These are phyloP conservation scores for Pteromalus puparum DNA, from an alignment of 1,140 invertebrate genomes.

Conservation along the genomic window DNA sequence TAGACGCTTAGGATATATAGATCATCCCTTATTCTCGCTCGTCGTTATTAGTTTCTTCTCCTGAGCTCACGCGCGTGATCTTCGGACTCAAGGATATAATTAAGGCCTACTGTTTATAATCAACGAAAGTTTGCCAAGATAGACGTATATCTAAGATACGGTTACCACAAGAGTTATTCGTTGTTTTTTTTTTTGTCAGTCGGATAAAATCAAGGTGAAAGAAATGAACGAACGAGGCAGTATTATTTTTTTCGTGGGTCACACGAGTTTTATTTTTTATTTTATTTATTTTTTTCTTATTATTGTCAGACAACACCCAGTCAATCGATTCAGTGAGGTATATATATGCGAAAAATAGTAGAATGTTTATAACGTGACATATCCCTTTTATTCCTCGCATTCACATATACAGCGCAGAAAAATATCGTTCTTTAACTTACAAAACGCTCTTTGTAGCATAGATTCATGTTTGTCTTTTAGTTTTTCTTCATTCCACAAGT, in stretches of 20 bases:
- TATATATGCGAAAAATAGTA: slow-evolving; percentile 40
- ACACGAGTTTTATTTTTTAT: slow-evolving; percentile 63
- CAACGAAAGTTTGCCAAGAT: neutral
- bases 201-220: neutral
- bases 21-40: neutral
- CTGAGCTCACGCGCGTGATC: neutral
- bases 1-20: neutral
- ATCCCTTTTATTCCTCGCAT: slow-evolving; percentile 34
- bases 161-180: no score
- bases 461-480: slow-evolving; percentile 19
- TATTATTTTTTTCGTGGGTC: slow-evolving; percentile 49
- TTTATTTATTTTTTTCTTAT: slow-evolving; percentile 27
- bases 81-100: neutral
- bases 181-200: neutral
- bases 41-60: neutral
- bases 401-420: slow-evolving; percentile 23
- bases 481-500: neutral
- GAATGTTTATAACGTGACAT: neutral
- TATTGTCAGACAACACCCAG: slow-evolving; percentile 65
- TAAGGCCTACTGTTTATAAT: neutral
- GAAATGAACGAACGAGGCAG: slow-evolving; percentile 11
- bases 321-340: slow-evolving; percentile 47
- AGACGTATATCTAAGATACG: neutral
- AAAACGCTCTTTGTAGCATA: slow-evolving; percentile 29
- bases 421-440: slow-evolving; percentile 43